Evolutionary conservation across 2,113 vertebrate genomes (phyloP).

Genomic region (Rafetus swinhoei): DNA sequence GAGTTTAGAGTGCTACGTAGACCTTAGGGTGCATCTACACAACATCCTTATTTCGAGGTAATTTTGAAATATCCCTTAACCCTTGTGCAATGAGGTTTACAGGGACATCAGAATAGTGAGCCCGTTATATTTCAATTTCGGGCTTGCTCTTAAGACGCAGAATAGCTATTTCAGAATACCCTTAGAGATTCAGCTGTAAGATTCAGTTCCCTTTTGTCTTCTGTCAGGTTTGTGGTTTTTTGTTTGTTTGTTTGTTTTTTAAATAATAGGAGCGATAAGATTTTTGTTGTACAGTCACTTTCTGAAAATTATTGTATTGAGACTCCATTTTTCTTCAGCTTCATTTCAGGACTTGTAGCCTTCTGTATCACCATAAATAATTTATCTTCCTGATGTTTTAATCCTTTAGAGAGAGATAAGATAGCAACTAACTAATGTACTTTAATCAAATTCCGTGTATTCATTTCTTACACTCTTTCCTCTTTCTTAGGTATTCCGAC

Average conservation of each 20-base stretch:
- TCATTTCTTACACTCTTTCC: neutral
- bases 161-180: too few relatives aligned
- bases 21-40: too few relatives aligned
- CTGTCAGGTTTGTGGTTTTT: neutral
- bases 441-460: neutral
- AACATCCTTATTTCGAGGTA: too few relatives aligned
- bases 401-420: neutral
- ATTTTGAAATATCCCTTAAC: too few relatives aligned
- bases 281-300: neutral
- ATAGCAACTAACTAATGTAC: neutral
- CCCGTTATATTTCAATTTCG: too few relatives aligned
- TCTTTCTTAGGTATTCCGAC: constrained; percentile 75
- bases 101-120: too few relatives aligned
- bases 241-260: neutral
- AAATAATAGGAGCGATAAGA: neutral
- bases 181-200: neutral
- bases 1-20: too few relatives aligned
- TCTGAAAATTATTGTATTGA: neutral
- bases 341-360: rapidly evolving
- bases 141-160: too few relatives aligned
- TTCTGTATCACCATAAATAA: neutral
- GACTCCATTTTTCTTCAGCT: neutral
- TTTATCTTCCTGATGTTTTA: neutral
- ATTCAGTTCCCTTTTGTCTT: neutral
- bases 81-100: too few relatives aligned